These are phyloP conservation scores for Mesorhabditis spiculigera DNA, from an alignment of 2,888 invertebrate genomes.

Conservation along the genomic window DNA sequence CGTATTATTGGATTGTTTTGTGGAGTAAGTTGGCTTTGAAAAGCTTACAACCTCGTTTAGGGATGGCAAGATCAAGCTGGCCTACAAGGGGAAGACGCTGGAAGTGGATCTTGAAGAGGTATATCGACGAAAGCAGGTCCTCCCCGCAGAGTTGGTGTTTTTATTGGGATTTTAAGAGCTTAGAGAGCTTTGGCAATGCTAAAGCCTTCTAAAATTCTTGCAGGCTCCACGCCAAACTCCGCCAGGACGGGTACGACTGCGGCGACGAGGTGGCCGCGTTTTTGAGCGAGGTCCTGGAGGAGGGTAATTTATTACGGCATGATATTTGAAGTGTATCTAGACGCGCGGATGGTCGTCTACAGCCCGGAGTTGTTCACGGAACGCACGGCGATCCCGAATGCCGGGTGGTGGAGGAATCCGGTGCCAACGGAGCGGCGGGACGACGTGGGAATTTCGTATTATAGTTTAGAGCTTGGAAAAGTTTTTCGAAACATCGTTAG, in stretches of 20 bases:
- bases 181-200: not conserved
- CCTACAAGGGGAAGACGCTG: not conserved
- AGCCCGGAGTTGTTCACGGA: slow-evolving; percentile 43
- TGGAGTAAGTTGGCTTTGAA: not conserved
- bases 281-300: slow-evolving; percentile 32
- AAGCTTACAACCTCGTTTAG: not conserved
- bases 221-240: slow-evolving; percentile 36
- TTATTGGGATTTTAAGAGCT: not conserved
- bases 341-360: slow-evolving; percentile 43
- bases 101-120: not conserved
- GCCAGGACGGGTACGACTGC: slow-evolving; percentile 51
- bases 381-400: slow-evolving; percentile 27
- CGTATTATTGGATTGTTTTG: not conserved
- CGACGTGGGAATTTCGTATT: slow-evolving; percentile 21
- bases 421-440: slow-evolving; percentile 31
- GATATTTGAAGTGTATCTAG: slow-evolving; percentile 7
- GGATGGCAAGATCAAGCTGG: not conserved
- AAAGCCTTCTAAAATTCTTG: slow-evolving; percentile 7
- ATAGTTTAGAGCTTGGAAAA: not conserved
- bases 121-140: not conserved
- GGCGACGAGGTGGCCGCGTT: slow-evolving; percentile 40
- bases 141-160: not conserved
- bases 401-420: slow-evolving; percentile 36
- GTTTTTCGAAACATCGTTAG: not conserved
- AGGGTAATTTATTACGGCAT: slow-evolving; percentile 13